Conservation (phyloP, 2,888 invertebrate genomes). For the Sesia apiformis region DNA sequence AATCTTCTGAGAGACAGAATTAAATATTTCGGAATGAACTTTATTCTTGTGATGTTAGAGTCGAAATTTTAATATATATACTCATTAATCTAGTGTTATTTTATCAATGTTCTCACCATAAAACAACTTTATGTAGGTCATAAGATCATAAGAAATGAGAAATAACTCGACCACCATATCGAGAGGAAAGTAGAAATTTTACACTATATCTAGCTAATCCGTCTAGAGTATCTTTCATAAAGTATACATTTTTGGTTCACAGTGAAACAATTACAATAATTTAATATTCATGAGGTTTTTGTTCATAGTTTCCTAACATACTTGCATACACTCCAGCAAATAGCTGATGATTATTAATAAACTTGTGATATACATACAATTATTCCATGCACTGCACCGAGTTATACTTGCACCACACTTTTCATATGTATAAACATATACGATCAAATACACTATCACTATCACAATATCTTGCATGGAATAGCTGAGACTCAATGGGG, state of each 20-base stretch:
- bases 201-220: constrained; percentile 15
- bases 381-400: constrained; percentile 31
- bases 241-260: constrained; percentile 43
- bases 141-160: neutral
- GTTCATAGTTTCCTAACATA: neutral
- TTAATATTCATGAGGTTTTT: neutral
- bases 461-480: constrained; percentile 29
- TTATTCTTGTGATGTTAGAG: too few relatives aligned
- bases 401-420: constrained; percentile 15
- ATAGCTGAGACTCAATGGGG: constrained; percentile 6
- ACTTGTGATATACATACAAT: neutral
- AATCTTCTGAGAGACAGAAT: too few relatives aligned
- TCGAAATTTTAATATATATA: too few relatives aligned
- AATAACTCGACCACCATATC: neutral
- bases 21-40: too few relatives aligned
- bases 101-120: neutral
- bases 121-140: neutral
- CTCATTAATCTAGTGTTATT: too few relatives aligned
- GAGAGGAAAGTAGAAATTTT: constrained; percentile 12
- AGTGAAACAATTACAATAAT: constrained; percentile 10
- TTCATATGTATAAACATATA: constrained; percentile 7
- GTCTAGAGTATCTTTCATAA: constrained; percentile 16
- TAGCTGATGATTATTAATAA: neutral
- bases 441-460: constrained; percentile 22
- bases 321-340: neutral